Conservation (phyloP, 2,113 vertebrate species). For the Petrocephalus zakoni region DNA sequence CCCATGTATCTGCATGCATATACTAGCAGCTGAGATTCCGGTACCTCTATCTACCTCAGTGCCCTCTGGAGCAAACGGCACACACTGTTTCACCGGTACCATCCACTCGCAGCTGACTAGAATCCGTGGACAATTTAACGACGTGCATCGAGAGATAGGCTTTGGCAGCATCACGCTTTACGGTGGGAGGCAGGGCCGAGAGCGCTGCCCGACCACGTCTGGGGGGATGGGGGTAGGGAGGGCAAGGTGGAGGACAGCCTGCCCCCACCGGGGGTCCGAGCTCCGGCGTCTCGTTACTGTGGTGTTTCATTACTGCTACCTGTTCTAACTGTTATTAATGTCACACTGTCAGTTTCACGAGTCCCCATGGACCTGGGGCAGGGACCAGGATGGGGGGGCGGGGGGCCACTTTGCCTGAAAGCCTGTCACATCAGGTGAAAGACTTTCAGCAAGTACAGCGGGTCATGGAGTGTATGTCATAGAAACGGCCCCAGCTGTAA, state of each 20-base stretch:
- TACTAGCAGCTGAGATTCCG: not conserved
- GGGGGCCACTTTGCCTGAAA: not conserved
- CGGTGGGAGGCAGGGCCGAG: no score
- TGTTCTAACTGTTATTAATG: not conserved
- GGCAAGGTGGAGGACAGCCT: not conserved
- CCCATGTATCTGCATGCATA: not conserved
- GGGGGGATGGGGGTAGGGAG: not conserved
- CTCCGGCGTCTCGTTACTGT: not conserved
- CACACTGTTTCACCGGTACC: not conserved
- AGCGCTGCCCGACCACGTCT: not conserved
- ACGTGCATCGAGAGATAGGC: not conserved
- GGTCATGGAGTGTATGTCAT: not conserved
- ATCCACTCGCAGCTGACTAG: not conserved
- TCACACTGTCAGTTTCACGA: not conserved
- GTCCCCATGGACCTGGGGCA: not conserved
- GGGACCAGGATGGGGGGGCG: not conserved
- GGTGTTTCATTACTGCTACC: constrained; percentile 9
- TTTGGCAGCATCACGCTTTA: not conserved
- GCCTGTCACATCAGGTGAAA: constrained; percentile 1
- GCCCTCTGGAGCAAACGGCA: not conserved
- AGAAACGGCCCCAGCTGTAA: not conserved
- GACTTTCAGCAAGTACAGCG: not conserved
- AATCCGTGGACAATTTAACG: not conserved
- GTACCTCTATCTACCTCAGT: not conserved
- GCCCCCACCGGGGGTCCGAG: not conserved